phyloP scores from a whole-genome alignment of 2,888 invertebrate species.

The Thymelicus lineola region DNA sequence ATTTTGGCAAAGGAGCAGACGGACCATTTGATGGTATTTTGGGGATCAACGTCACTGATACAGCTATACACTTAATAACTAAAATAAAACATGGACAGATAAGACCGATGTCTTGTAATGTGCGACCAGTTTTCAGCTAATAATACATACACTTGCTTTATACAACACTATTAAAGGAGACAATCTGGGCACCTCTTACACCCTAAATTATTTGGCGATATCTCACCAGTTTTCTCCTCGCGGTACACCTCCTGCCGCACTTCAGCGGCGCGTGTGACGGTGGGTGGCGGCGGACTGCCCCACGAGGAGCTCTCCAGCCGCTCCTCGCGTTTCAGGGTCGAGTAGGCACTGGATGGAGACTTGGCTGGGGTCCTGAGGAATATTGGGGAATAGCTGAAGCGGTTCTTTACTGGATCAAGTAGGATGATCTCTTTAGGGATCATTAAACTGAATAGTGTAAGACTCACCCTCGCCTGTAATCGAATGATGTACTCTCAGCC shows the following conservation, averaged over 20 bases:
- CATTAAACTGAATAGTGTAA: not conserved
- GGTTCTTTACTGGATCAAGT: too few species aligned
- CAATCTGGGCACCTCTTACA: too few species aligned
- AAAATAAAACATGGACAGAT: too few species aligned
- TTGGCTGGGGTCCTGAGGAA: slow-evolving; percentile 65
- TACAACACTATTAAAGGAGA: too few species aligned
- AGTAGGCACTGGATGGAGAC: slow-evolving; percentile 79
- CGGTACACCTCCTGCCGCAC: slow-evolving; percentile 58
- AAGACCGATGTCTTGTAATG: too few species aligned
- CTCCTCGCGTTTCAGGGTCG: slow-evolving; percentile 75
- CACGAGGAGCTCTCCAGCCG: slow-evolving; percentile 69
- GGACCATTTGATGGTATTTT: too few species aligned
- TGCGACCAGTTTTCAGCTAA: too few species aligned
- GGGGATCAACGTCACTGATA: too few species aligned
- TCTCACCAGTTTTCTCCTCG: slow-evolving; percentile 70
- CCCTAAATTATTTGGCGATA: not conserved
- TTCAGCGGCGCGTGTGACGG: slow-evolving; percentile 55
- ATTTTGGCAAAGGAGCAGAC: too few species aligned
- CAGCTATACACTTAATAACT: too few species aligned
- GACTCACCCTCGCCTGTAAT: slow-evolving; percentile 75
- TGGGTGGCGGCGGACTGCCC: slow-evolving; percentile 62
- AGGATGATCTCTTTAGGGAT: too few species aligned
- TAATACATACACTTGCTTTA: too few species aligned
- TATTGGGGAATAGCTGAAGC: not conserved
- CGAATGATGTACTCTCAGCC: slow-evolving; percentile 78